These are phyloP conservation scores for Ochotona curzoniae DNA, from an alignment of 2,113 vertebrate species.

Conservation along the genomic window DNA sequence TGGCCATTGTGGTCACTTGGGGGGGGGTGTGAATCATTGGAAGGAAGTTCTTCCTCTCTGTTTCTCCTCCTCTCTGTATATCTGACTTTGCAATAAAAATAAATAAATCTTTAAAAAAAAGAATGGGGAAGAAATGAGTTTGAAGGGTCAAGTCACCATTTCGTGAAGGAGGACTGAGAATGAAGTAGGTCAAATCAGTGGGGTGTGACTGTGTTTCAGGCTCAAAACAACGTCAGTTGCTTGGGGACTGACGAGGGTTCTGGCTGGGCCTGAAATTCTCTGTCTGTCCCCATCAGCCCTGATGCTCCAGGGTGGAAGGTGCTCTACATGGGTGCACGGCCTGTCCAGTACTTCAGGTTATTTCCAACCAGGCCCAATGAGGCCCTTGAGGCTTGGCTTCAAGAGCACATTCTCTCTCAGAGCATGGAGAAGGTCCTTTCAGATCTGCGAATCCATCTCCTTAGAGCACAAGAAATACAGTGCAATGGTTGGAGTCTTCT, in stretches of 20 bases:
- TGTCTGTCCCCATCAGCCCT: conserved; percentile 17
- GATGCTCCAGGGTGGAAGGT: conserved; percentile 7
- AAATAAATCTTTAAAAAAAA: background rate
- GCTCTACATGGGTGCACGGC: background rate
- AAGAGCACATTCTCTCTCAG: background rate
- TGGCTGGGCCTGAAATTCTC: conserved; percentile 48
- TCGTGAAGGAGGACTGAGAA: conserved; percentile 34
- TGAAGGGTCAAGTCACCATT: conserved; percentile 2
- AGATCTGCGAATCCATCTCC: background rate
- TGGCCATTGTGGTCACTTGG: too few relatives aligned
- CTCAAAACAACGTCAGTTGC: conserved; percentile 54
- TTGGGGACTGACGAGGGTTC: conserved; percentile 47
- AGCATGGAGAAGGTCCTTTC: background rate
- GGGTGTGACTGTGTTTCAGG: conserved; percentile 49
- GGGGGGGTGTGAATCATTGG: too few relatives aligned
- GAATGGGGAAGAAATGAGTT: background rate
- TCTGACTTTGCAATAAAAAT: too few relatives aligned
- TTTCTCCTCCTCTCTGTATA: too few relatives aligned
- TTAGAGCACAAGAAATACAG: background rate
- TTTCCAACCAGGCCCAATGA: conserved; percentile 30
- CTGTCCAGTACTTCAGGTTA: background rate
- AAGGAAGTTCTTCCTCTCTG: too few relatives aligned
- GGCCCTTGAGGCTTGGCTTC: background rate
- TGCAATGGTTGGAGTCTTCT: background rate
- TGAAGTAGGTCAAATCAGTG: conserved; percentile 29